These are phyloP conservation scores for Progne subis DNA, from an alignment of 2,113 vertebrate species.

Conservation along the genomic window DNA sequence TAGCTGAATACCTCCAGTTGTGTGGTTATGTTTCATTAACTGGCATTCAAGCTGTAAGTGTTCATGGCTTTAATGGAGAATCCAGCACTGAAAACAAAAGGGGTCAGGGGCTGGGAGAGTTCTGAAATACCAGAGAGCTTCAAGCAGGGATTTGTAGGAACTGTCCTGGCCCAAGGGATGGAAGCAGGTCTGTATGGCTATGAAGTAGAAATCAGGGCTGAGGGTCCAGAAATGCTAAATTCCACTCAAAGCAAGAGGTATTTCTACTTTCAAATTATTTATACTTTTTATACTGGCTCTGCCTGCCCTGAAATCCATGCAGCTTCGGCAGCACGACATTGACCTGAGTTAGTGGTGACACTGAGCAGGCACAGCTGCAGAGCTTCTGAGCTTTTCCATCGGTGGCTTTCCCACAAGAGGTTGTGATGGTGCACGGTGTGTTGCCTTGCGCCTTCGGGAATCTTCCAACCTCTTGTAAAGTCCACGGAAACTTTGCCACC, in stretches of 20 bases:
- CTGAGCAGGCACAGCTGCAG: background rate
- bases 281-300: background rate
- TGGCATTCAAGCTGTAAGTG: background rate
- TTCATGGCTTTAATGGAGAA: slow-evolving; percentile 30
- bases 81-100: background rate
- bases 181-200: background rate
- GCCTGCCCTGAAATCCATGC: background rate
- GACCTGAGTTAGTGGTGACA: background rate
- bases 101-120: background rate
- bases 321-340: background rate
- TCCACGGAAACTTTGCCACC: background rate
- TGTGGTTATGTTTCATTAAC: slow-evolving; percentile 33
- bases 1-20: background rate
- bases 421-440: fast-evolving
- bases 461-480: background rate
- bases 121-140: background rate
- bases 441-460: background rate
- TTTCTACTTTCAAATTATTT: background rate
- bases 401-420: background rate
- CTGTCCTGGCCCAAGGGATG: background rate
- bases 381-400: background rate
- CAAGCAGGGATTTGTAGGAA: background rate
- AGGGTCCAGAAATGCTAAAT: background rate
- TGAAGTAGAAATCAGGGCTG: background rate
- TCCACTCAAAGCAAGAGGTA: background rate